Conservation (phyloP, 1,140 invertebrate genomes). For the Brachionus rotundiformis region DNA sequence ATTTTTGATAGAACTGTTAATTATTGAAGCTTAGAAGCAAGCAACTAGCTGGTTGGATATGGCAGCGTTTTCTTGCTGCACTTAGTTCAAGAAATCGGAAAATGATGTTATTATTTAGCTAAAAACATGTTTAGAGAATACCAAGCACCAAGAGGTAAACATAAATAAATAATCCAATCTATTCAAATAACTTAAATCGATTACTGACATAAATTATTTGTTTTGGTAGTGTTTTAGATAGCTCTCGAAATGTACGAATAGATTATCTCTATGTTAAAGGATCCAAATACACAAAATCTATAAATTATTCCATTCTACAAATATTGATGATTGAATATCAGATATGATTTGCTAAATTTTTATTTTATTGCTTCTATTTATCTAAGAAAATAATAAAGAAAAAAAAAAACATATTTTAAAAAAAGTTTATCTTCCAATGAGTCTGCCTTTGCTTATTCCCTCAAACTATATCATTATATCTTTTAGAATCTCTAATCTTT, state of each 20-base stretch:
- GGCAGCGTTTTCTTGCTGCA: neutral
- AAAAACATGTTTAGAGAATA: conserved; percentile 5
- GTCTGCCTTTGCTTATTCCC: neutral
- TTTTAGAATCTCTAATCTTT: too few species aligned
- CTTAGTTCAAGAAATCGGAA: neutral
- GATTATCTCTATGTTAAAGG: neutral
- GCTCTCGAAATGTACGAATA: neutral
- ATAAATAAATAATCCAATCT: neutral
- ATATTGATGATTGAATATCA: conserved; percentile 22
- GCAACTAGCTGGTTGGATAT: neutral
- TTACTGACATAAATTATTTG: conserved; percentile 30
- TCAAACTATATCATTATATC: neutral
- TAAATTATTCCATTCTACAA: conserved; percentile 18
- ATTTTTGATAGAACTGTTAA: conserved; percentile 10
- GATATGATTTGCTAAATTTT: conserved; percentile 30
- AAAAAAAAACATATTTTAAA: too few species aligned
- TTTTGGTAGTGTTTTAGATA: neutral
- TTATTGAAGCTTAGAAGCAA: neutral
- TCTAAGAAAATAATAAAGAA: too few species aligned
- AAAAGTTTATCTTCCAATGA: neutral
- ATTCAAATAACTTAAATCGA: neutral
- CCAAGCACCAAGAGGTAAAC: neutral
- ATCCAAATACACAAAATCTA: neutral
- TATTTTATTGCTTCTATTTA: conserved; percentile 13
- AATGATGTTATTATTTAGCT: neutral